A percentile compares a stretch with the other conserved stretches of the same genome.
Evolutionary conservation across 2,797 vertebrate genomes (phyloP).

Genomic region (Melanotaenia pygmaea): DNA sequence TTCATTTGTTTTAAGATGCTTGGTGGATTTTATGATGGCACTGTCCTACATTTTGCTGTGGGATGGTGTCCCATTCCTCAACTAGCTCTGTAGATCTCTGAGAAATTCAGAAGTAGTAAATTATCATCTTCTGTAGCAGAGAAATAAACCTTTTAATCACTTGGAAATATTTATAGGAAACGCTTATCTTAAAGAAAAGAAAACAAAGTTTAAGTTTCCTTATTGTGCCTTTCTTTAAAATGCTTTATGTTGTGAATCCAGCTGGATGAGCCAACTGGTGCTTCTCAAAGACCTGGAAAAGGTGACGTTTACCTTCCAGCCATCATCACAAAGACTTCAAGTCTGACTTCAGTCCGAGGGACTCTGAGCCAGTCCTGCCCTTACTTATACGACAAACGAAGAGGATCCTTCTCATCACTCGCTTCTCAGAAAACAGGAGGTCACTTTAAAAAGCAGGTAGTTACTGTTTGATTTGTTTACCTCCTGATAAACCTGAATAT

Average conservation of each 20-base stretch:
- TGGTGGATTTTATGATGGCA: no score
- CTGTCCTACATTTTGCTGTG: no score
- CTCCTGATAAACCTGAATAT: background rate
- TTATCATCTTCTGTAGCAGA: background rate
- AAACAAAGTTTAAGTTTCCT: background rate
- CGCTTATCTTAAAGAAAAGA: background rate
- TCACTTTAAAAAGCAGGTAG: slow-evolving; percentile 66
- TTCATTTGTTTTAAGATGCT: no score
- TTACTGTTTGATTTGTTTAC: background rate
- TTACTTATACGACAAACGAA: slow-evolving; percentile 72
- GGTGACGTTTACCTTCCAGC: slow-evolving; percentile 76
- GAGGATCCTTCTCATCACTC: slow-evolving; percentile 77
- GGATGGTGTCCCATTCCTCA: no score
- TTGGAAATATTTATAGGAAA: background rate
- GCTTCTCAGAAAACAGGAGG: slow-evolving; percentile 66
- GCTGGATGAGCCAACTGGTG: slow-evolving; percentile 57
- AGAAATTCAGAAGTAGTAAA: background rate
- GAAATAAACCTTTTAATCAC: background rate
- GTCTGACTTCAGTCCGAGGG: slow-evolving; percentile 63
- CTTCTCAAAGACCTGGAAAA: slow-evolving; percentile 32
- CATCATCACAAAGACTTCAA: slow-evolving; percentile 70
- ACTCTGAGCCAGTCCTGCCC: slow-evolving; percentile 81
- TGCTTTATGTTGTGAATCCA: slow-evolving; percentile 20
- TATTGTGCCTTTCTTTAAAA: background rate
- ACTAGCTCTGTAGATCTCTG: background rate